Base-by-base conservation (phyloP, 2,797 vertebrate species). In the Anguilla marmorata region DNA sequence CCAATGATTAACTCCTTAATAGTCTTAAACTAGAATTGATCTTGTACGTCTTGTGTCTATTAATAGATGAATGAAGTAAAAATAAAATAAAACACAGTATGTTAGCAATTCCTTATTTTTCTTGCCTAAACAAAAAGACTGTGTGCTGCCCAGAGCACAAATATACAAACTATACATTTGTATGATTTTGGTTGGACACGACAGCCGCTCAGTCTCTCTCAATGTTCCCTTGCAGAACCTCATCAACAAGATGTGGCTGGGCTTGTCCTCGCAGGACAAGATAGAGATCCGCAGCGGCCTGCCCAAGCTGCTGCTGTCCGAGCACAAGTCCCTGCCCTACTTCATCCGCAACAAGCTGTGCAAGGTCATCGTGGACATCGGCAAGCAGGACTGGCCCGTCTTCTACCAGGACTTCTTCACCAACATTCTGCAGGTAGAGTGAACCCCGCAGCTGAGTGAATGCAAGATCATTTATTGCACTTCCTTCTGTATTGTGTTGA, bases 341-440 rank as follows among this genome's bases (percentile, higher is more conserved):
- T 99, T 99, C 92, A 98, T 99, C 92, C 96, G 98, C 90, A 99
- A 99, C 94, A 99, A 99, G 90, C 97, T 99, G 91, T 99, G 98
- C 93, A 99, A 99, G 94, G 99, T 99, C 92, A 99, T 99, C 0
- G 99, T 99, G 90, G 99, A 99, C 90, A 99, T 99, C 8, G 98
- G 99, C 88, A 97, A 98, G 90, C 98, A 99, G 86, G 99, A 99
- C 92, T 99, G 99, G 99, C 99, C 99, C 0, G 99, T 99, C 98
- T 99, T 99, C 94, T 99, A 99, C 94, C 98, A 99, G 41, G 98
- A 99, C 93, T 99, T 99, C 94, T 99, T 99, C 93, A 98, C 98
- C 85, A 99, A 97, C 94, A 99, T 98, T 76, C 96, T 99, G 92
- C 98, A 99, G 97, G 99, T 99, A 89, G 72, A 45, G 24, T 30